Conservation (phyloP, 2,797 vertebrate species). For the Myioborus miniatus region DNA sequence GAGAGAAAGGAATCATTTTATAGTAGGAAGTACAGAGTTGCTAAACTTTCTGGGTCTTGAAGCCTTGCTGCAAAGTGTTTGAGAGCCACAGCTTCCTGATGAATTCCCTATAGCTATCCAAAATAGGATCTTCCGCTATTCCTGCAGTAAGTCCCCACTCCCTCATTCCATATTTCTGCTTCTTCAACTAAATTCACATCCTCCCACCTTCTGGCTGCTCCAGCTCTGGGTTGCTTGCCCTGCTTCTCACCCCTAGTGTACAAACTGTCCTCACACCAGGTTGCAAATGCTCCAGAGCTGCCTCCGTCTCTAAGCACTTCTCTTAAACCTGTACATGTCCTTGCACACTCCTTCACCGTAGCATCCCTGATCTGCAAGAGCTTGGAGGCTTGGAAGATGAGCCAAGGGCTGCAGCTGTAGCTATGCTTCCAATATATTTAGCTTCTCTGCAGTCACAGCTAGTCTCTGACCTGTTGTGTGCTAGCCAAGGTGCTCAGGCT, state of each 20-base stretch:
- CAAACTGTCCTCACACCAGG: not conserved
- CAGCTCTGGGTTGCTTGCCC: not conserved
- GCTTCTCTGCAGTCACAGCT: not conserved
- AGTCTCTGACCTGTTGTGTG: not conserved
- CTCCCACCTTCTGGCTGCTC: conserved; percentile 44
- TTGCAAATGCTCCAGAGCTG: not conserved
- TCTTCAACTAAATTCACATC: not conserved
- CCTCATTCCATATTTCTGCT: not conserved
- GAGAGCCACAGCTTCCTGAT: not conserved
- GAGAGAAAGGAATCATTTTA: not conserved
- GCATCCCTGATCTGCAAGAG: not conserved
- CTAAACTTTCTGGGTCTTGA: not conserved
- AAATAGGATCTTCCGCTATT: not conserved
- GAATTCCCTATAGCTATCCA: not conserved
- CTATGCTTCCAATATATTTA: not conserved
- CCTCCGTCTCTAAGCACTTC: not conserved
- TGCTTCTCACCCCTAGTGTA: not conserved
- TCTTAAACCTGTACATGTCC: not conserved
- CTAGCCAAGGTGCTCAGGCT: not conserved
- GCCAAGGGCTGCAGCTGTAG: not conserved
- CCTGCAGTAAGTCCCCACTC: not conserved
- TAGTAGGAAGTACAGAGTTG: not conserved
- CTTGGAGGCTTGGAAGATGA: not conserved
- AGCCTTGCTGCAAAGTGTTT: not conserved
- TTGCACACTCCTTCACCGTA: not conserved